Percentiles rank a stretch among this genome's conserved stretches.
Conservation (phyloP, 37 sponge, comb jelly and placozoan genomes). For the Aplysina aerophoba region DNA sequence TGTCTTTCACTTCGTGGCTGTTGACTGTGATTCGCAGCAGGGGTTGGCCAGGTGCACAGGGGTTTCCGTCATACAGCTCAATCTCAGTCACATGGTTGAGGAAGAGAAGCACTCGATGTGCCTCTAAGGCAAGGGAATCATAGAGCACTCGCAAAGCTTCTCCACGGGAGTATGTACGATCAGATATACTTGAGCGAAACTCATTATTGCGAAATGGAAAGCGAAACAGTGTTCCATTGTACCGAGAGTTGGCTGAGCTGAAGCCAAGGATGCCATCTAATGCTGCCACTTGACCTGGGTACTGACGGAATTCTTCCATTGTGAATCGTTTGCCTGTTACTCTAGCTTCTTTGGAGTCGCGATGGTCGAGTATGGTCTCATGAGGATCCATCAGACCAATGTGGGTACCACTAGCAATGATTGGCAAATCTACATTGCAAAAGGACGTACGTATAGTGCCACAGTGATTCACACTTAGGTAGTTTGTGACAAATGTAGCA, state of each 20-base stretch:
- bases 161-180: conserved; percentile 22
- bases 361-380: neutral
- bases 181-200: conserved; percentile 49
- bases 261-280: conserved; percentile 47
- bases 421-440: conserved; percentile 59
- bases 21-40: neutral
- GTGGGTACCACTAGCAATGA: conserved; percentile 50
- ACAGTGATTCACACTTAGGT: neutral
- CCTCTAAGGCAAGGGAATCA: conserved; percentile 50
- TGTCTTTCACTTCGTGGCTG: neutral
- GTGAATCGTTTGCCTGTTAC: conserved; percentile 11
- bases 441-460: neutral
- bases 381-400: conserved; percentile 69
- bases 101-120: conserved; percentile 60
- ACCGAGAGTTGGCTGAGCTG: neutral
- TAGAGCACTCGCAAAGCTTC: conserved; percentile 42
- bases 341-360: neutral
- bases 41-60: neutral
- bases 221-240: conserved; percentile 75
- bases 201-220: conserved; percentile 69
- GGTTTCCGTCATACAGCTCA: conserved; percentile 41
- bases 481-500: no score
- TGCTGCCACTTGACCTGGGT: conserved; percentile 36
- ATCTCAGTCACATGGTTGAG: conserved; percentile 54
- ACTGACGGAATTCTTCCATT: conserved; percentile 30